A percentile compares a stretch with the other conserved stretches of the same genome.
phyloP scores from a whole-genome alignment of 2,113 vertebrate genomes.

The Isurus oxyrinchus region DNA sequence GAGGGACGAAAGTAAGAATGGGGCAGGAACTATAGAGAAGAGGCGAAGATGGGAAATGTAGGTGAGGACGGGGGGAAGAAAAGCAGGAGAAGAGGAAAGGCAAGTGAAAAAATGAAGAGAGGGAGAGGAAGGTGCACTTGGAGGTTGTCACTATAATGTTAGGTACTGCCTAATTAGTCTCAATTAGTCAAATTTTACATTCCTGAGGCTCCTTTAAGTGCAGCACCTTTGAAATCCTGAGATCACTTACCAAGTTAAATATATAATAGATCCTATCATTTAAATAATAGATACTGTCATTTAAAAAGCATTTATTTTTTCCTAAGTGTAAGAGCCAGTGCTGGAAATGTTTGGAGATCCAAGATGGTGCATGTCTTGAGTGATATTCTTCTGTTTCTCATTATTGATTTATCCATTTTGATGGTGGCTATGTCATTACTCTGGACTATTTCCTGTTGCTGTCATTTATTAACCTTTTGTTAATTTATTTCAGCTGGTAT shows the following conservation, averaged over 20 bases:
- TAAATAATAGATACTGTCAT: neutral
- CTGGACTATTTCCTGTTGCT: too few species aligned
- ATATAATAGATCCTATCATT: neutral
- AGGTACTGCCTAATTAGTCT: neutral
- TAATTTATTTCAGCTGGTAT: constrained; percentile 19
- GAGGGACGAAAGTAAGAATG: too few species aligned
- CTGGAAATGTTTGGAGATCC: neutral
- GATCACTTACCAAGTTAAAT: neutral
- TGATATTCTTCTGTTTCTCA: neutral
- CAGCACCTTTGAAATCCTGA: neutral
- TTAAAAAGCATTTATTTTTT: neutral
- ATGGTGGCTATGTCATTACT: neutral
- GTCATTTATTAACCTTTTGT: neutral
- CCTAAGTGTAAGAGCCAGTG: neutral
- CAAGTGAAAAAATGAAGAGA: neutral
- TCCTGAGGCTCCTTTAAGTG: neutral
- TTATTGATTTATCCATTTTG: neutral
- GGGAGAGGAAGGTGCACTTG: neutral
- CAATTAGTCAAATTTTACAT: neutral
- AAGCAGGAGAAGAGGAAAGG: neutral
- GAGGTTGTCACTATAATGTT: neutral
- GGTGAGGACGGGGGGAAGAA: neutral
- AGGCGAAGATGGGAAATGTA: neutral
- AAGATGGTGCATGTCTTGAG: neutral
- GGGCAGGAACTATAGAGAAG: neutral